Evolutionary conservation across 2,888 invertebrate species (phyloP), one percentile per base, ranked within the genome.

Genomic region (Acrocera orbiculus): DNA sequence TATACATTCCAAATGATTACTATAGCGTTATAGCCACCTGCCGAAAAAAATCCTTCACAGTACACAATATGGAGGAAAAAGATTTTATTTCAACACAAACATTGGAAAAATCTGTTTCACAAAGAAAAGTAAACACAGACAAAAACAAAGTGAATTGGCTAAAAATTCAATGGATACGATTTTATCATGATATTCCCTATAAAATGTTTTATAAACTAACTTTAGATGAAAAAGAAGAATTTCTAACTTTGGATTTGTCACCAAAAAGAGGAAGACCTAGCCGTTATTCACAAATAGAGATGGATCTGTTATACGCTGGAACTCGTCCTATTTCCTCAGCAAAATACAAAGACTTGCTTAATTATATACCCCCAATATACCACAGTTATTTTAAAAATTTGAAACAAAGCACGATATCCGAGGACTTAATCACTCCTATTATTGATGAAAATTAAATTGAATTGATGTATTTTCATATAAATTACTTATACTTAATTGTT

Each of bases 21-120:
- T 39, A 38, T 27, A 37, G 27, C 19, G 22, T 40, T 22, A 37
- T 40, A 40, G 16, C 30, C 30, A 26, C 16, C 22, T 37, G 30
- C 28, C 30, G 27, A 16, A 39, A 33, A 31, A 31, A 38, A 19
- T 26, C 30, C 20, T 32, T 38, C 25, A 22, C 19, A 25, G 28
- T 38, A 35, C 26, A 22, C 22, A 16, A 30, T 19, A 37, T 37
- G 27, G 10, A 28, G 16, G 10, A 7, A n/a, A 14, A 34, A 36
- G 20, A 36, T 11, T 25, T 36, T n/a, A n/a, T n/a, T n/a, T n/a
- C n/a, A n/a, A n/a, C n/a, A n/a, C n/a, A n/a, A n/a, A n/a, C n/a
- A n/a, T n/a, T n/a, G n/a, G n/a, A n/a, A n/a, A n/a, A n/a, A n/a
- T n/a, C n/a, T n/a, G n/a, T 23, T 32, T 33, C 5, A 27, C 34